Conservation (phyloP, 2,797 vertebrate species). For the Arrhamphus sclerolepis region DNA sequence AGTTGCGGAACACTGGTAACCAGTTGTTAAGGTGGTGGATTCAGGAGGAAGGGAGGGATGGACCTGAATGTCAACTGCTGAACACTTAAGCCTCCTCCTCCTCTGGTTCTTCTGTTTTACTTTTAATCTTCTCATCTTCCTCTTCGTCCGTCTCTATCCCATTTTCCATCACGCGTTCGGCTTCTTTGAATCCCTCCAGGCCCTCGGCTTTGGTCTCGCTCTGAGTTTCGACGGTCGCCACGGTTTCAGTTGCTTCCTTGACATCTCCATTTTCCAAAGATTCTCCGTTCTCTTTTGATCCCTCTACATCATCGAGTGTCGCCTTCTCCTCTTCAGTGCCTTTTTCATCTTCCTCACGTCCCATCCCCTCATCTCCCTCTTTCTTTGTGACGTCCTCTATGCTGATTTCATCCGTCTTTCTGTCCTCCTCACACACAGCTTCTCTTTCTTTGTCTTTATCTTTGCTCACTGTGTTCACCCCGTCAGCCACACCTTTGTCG, state of each 20-base stretch:
- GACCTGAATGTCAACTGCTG: slow-evolving; percentile 18
- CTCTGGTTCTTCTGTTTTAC: slow-evolving; percentile 35
- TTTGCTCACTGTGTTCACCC: slow-evolving; percentile 6
- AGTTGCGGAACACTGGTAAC: slow-evolving; percentile 35
- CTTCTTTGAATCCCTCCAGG: slow-evolving; percentile 15
- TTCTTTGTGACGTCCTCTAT: slow-evolving; percentile 36
- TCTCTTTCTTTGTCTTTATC: slow-evolving; percentile 26
- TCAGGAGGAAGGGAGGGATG: slow-evolving; percentile 44
- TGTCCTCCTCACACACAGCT: slow-evolving; percentile 36
- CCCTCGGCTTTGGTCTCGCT: slow-evolving; percentile 57
- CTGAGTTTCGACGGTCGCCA: slow-evolving; percentile 31
- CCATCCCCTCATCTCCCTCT: slow-evolving; percentile 36
- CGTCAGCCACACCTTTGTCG: slow-evolving; percentile 29
- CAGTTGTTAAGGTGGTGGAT: slow-evolving; percentile 32
- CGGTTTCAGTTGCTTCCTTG: slow-evolving; percentile 37
- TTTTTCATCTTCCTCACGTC: slow-evolving; percentile 31
- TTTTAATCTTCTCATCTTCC: slow-evolving; percentile 29
- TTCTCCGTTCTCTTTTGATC: slow-evolving; percentile 29
- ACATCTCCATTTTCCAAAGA: slow-evolving; percentile 24
- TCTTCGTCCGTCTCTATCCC: slow-evolving; percentile 61
- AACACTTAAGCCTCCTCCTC: slow-evolving; percentile 45
- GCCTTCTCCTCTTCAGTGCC: slow-evolving; percentile 12
- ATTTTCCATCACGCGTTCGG: slow-evolving; percentile 57
- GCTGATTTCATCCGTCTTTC: slow-evolving; percentile 49
- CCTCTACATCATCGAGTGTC: slow-evolving; percentile 28